A percentile compares a stretch with the other conserved stretches of the same genome.
phyloP scores from a whole-genome alignment of 2,888 invertebrate species.

The Sinodicranocentrus sp. region DNA sequence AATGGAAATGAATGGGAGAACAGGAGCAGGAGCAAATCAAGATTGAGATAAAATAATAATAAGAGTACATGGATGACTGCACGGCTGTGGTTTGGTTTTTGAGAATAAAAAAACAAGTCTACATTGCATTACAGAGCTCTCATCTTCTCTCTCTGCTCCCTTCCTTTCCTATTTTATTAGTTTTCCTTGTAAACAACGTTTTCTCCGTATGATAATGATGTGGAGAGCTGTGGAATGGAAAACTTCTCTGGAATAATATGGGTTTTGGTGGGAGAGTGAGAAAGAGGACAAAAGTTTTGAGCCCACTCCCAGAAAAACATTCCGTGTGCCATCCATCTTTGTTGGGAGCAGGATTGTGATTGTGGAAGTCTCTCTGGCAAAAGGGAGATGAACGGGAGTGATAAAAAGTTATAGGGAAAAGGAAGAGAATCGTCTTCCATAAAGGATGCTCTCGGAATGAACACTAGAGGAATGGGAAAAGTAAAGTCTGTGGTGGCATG shows the following conservation, averaged over 20 bases:
- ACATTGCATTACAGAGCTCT: no score
- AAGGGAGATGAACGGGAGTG: conserved; percentile 49
- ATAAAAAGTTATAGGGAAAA: no score
- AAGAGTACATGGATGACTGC: conserved; percentile 3
- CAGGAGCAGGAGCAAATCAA: conserved; percentile 53
- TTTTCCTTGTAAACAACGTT: neutral
- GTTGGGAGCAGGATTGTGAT: conserved; percentile 5
- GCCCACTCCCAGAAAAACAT: conserved; percentile 58
- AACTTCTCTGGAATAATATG: no score
- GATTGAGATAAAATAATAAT: conserved; percentile 62
- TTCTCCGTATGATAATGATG: neutral
- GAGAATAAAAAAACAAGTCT: neutral
- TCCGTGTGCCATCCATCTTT: conserved; percentile 55
- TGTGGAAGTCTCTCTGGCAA: neutral
- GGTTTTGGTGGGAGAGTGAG: no score
- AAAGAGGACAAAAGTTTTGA: no score
- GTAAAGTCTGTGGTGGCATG: conserved; percentile 2
- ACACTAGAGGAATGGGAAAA: conserved; percentile 17
- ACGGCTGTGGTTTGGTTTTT: neutral
- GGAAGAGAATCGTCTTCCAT: no score
- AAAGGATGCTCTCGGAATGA: conserved; percentile 23
- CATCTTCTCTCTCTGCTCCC: no score
- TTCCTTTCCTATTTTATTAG: no score
- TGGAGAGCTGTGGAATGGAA: neutral
- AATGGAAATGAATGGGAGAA: conserved; percentile 43